Evolutionary conservation across 2,113 vertebrate species (phyloP).

Genomic region (Peucedramus taeniatus): DNA sequence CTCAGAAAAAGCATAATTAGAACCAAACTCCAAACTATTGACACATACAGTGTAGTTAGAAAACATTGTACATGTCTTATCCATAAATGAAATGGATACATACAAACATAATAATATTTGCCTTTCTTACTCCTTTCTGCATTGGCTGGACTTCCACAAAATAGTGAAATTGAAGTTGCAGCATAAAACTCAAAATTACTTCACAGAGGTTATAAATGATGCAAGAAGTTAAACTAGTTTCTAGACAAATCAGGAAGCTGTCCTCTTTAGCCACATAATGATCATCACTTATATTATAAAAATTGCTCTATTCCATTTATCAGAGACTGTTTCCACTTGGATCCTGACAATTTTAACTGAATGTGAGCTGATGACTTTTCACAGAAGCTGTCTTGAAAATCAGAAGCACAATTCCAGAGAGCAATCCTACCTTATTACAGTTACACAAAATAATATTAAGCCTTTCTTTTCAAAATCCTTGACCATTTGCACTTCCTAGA

Average conservation of each 20-base stretch:
- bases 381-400: background rate
- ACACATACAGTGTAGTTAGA: background rate
- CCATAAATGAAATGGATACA: background rate
- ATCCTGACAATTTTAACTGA: background rate
- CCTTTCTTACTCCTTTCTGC: background rate
- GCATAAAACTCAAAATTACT: background rate
- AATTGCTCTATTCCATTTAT: background rate
- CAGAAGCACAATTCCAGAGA: background rate
- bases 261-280: background rate
- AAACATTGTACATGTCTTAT: background rate
- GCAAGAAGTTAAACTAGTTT: background rate
- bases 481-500: background rate
- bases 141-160: background rate
- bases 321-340: background rate
- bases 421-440: background rate
- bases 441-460: background rate
- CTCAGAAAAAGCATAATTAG: background rate
- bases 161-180: background rate
- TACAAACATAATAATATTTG: background rate
- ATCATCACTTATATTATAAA: background rate
- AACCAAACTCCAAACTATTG: background rate
- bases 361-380: background rate
- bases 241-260: background rate
- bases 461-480: background rate
- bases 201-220: background rate